phyloP scores from a whole-genome alignment of 2,888 invertebrate species.

The Chaetogeoica ovagalla region DNA sequence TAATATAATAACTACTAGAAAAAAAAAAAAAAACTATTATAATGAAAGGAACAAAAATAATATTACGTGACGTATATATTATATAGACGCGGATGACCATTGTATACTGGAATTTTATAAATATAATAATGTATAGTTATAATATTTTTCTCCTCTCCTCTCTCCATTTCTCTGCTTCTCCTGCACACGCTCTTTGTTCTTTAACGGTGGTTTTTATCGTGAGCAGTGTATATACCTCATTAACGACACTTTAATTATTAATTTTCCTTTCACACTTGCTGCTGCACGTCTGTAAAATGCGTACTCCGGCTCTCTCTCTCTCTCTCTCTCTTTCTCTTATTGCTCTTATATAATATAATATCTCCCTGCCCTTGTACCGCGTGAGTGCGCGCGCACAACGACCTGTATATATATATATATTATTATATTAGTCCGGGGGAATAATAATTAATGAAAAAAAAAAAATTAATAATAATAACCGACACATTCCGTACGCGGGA shows the following conservation, averaged over 20 bases:
- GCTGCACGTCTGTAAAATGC: not conserved
- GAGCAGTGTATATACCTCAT: slow-evolving; percentile 33
- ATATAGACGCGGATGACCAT: slow-evolving; percentile 45
- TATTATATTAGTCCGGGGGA: no score
- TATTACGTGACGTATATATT: not conserved
- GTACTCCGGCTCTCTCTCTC: no score
- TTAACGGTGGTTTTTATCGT: slow-evolving; percentile 50
- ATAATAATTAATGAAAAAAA: no score
- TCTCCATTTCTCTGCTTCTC: no score
- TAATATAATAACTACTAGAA: slow-evolving; percentile 49
- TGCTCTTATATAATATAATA: not conserved
- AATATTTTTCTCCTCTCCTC: slow-evolving; percentile 6
- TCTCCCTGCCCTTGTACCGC: no score
- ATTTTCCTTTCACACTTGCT: slow-evolving; percentile 47
- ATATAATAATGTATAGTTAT: not conserved
- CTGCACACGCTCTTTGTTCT: slow-evolving; percentile 34
- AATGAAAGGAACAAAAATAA: slow-evolving; percentile 47
- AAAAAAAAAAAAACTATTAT: slow-evolving; percentile 26
- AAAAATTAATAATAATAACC: not conserved
- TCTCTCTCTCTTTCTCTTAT: no score
- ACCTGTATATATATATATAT: no score
- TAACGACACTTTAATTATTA: slow-evolving; percentile 52
- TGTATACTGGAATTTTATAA: slow-evolving; percentile 5
- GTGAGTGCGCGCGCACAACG: not conserved
- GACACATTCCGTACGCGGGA: not conserved